Conservation (phyloP, 2,888 invertebrate genomes). For the Cephalotes varians region DNA sequence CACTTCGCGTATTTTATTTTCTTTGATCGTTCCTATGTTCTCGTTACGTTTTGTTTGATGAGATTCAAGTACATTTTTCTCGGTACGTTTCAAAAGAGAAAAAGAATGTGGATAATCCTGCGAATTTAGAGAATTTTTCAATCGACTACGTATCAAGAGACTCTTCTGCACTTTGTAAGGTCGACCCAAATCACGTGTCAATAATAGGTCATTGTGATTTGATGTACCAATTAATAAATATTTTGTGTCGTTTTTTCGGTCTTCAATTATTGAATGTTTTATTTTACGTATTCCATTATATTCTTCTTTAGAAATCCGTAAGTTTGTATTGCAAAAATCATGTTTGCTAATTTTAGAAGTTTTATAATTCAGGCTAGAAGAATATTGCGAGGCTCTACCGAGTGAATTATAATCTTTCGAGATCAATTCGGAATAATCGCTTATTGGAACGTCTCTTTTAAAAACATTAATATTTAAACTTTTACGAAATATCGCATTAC, state of each 20-base stretch:
- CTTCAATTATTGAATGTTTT: conserved; percentile 64
- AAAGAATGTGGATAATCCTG: conserved; percentile 29
- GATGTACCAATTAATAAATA: conserved; percentile 53
- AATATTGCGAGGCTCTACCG: neutral
- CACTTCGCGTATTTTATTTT: neutral
- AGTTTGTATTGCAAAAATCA: neutral
- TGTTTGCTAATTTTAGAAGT: neutral
- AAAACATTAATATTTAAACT: neutral
- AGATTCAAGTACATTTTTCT: neutral
- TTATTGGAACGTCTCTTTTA: neutral
- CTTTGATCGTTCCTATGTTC: neutral
- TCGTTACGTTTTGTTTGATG: neutral
- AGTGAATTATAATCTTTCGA: neutral
- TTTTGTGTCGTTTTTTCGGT: conserved; percentile 23
- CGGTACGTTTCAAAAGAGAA: conserved; percentile 34
- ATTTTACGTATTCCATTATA: conserved; percentile 15
- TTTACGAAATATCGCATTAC: neutral
- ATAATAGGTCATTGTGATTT: conserved; percentile 1
- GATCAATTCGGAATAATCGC: neutral
- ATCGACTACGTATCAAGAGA: conserved; percentile 74
- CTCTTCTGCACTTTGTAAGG: conserved; percentile 66
- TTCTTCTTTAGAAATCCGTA: neutral
- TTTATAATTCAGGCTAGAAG: neutral
- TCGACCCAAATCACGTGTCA: conserved; percentile 22
- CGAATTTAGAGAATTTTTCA: conserved; percentile 60